Conservation (phyloP, 2,113 vertebrate species). For the Hippoglossus stenolepis region DNA sequence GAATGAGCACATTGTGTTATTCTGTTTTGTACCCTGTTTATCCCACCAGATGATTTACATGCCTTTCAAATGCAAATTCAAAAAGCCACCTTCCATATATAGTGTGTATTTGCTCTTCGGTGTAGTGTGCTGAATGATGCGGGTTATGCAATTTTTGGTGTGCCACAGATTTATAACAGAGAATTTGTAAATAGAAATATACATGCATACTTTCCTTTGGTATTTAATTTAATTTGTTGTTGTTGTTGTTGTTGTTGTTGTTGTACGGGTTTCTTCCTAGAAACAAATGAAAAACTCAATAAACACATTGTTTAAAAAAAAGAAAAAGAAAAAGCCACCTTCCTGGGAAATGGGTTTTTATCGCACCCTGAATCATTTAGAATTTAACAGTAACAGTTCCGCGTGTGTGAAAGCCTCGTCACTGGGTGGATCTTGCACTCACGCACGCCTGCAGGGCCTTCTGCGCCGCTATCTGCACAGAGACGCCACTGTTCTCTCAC, state of each 20-base stretch:
- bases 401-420: not conserved
- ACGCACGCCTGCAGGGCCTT: not conserved
- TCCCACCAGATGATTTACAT: slow-evolving; percentile 11
- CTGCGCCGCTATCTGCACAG: not conserved
- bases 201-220: too few species aligned
- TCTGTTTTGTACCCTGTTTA: not conserved
- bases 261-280: too few species aligned
- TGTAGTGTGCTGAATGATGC: too few species aligned
- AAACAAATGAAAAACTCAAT: too few species aligned
- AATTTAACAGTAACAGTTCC: slow-evolving; percentile 41
- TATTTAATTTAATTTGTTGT: too few species aligned
- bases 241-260: too few species aligned
- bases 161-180: too few species aligned
- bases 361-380: slow-evolving; percentile 8
- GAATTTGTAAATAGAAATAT: too few species aligned
- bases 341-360: slow-evolving; percentile 45
- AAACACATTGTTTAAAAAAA: too few species aligned
- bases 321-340: slow-evolving; percentile 7
- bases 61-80: not conserved
- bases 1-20: not conserved
- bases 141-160: too few species aligned
- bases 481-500: slow-evolving; percentile 31
- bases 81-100: slow-evolving; percentile 26
- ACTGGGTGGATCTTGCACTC: not conserved
- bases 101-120: too few species aligned